These are phyloP conservation scores for Ostrea edulis DNA, from an alignment of 1,140 invertebrate species.

Conservation along the genomic window DNA sequence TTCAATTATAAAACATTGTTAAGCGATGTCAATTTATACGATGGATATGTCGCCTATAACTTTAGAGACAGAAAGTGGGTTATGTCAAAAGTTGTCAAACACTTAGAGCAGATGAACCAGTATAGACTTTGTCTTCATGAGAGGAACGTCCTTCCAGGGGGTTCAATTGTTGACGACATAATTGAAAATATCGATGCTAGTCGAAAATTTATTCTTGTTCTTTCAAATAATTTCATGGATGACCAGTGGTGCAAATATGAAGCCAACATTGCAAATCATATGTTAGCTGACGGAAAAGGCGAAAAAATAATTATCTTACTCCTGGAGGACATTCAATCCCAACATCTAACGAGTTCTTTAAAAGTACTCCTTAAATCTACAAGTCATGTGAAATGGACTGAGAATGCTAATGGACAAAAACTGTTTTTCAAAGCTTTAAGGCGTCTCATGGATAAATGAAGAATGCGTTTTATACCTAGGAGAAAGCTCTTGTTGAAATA, in stretches of 20 bases:
- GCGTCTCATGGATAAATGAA: neutral
- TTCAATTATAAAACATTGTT: neutral
- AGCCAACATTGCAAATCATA: constrained; percentile 89
- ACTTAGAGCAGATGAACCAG: constrained; percentile 42
- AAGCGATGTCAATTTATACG: constrained; percentile 40
- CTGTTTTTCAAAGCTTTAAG: constrained; percentile 92
- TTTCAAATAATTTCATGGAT: constrained; percentile 83
- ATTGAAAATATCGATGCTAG: constrained; percentile 82
- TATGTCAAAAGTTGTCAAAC: constrained; percentile 36
- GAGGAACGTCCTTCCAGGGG: constrained; percentile 90
- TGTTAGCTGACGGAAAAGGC: constrained; percentile 89
- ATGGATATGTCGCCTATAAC: constrained; percentile 53
- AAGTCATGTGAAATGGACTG: constrained; percentile 83
- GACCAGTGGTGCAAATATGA: constrained; percentile 86
- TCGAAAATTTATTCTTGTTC: constrained; percentile 83
- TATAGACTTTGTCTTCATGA: constrained; percentile 95
- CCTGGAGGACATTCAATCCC: constrained; percentile 86
- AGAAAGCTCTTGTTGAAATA: too few species aligned
- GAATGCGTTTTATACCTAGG: too few species aligned
- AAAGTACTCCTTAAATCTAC: constrained; percentile 83
- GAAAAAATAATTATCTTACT: constrained; percentile 91
- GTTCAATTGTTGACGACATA: constrained; percentile 84
- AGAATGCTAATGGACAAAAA: constrained; percentile 93
- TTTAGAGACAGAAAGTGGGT: constrained; percentile 48
- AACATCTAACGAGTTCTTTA: constrained; percentile 81